phyloP scores from a whole-genome alignment of 1,140 invertebrate species.

The Spodoptera litura region DNA sequence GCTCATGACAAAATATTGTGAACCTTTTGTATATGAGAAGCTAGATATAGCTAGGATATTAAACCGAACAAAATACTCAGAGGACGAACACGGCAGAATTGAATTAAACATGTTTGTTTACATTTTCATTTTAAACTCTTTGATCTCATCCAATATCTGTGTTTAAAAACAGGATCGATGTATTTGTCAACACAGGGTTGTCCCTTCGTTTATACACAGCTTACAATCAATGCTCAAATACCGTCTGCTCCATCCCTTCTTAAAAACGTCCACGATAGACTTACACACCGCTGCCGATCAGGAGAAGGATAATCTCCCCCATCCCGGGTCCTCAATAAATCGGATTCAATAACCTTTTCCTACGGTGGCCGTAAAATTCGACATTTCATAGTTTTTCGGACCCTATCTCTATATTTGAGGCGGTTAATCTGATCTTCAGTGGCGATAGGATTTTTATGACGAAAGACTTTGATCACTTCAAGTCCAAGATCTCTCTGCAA shows the following conservation, averaged over 20 bases:
- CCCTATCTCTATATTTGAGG: constrained; percentile 35
- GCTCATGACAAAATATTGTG: background rate
- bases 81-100: too few relatives aligned
- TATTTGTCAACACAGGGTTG: too few relatives aligned
- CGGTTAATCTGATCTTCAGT: constrained; percentile 27
- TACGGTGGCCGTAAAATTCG: constrained; percentile 30
- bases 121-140: too few relatives aligned
- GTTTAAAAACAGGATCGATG: too few relatives aligned
- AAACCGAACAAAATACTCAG: too few relatives aligned
- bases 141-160: too few relatives aligned
- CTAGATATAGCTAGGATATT: too few relatives aligned
- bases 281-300: constrained; percentile 21
- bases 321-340: constrained; percentile 28
- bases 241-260: background rate
- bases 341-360: constrained; percentile 40
- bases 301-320: constrained; percentile 12
- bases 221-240: background rate
- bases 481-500: background rate
- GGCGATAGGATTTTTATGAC: constrained; percentile 8
- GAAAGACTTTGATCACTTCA: constrained; percentile 4
- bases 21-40: too few relatives aligned
- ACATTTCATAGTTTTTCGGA: constrained; percentile 40
- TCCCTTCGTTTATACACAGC: background rate
- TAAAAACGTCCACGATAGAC: background rate
- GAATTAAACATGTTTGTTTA: too few relatives aligned